Conservation (phyloP, 2,797 vertebrate genomes). For the Loris lydekkerianus region DNA sequence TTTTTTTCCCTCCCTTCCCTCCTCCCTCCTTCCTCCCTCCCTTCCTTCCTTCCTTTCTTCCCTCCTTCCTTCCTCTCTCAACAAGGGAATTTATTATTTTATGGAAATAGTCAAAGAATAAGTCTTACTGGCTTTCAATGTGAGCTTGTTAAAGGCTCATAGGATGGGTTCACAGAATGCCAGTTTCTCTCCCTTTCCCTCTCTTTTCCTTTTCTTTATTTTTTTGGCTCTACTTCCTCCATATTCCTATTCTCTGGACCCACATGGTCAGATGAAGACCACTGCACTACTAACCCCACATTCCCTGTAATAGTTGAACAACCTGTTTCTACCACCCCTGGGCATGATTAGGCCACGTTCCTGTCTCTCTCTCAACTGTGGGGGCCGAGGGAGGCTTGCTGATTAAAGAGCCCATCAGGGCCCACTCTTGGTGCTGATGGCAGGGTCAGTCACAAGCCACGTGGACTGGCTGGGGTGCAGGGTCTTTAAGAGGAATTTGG, state of each 20-base stretch:
- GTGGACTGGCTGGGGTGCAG: not conserved
- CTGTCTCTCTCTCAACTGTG: not conserved
- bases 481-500: not conserved
- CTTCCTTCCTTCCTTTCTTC: not conserved
- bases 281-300: not conserved
- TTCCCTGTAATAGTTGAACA: not conserved
- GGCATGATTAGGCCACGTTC: not conserved
- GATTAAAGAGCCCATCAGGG: not conserved
- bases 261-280: not conserved
- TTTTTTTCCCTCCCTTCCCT: rapidly evolving
- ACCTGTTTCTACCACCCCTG: not conserved
- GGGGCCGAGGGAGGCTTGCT: rapidly evolving
- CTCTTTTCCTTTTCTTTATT: not conserved
- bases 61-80: not conserved
- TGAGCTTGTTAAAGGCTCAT: not conserved
- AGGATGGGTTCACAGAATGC: not conserved
- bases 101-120: not conserved
- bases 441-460: not conserved
- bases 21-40: not conserved
- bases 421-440: not conserved
- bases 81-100: not conserved
- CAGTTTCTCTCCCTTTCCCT: not conserved
- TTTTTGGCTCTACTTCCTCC: not conserved
- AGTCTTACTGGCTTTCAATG: not conserved
- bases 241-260: not conserved